Percentiles rank a stretch among this genome's conserved stretches.
phyloP scores from a whole-genome alignment of 1,140 invertebrate species.

The Drosophila athabasca region DNA sequence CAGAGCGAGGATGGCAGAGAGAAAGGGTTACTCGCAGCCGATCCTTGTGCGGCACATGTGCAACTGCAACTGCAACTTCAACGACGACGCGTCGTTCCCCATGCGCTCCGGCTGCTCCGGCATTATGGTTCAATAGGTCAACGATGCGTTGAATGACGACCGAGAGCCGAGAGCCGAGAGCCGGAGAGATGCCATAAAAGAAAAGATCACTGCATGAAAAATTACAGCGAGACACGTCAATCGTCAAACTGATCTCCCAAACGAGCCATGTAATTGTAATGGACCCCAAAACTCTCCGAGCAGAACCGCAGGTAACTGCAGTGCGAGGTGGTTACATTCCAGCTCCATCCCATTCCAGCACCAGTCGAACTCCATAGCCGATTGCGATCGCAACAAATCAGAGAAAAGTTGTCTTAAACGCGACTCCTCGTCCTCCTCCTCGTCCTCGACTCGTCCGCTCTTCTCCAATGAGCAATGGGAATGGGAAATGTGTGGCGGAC shows the following conservation, averaged over 20 bases:
- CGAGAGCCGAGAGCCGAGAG: conserved; percentile 26
- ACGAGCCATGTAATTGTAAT: conserved; percentile 77
- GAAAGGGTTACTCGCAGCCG: conserved; percentile 21
- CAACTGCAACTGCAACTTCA: conserved; percentile 12
- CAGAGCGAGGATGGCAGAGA: background rate
- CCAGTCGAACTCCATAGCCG: conserved; percentile 29
- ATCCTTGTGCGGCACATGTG: conserved; percentile 76
- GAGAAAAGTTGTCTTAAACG: conserved; percentile 60
- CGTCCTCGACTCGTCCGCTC: conserved; percentile 29
- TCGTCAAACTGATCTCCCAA: conserved; percentile 65
- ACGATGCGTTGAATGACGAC: conserved; percentile 78
- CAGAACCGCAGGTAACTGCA: conserved; percentile 40
- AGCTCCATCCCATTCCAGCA: conserved; percentile 4
- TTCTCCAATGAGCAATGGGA: conserved; percentile 16
- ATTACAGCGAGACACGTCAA: conserved; percentile 79
- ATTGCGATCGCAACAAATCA: conserved; percentile 81
- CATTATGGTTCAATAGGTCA: conserved; percentile 82
- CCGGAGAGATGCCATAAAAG: conserved; percentile 50
- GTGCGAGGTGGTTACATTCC: background rate
- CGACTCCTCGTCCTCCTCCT: conserved; percentile 22
- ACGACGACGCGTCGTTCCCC: background rate
- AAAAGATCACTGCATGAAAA: conserved; percentile 76
- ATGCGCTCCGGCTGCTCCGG: conserved; percentile 13
- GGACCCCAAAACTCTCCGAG: conserved; percentile 30
- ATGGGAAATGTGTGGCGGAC: conserved; percentile 42